Conservation (phyloP, 2,113 vertebrate genomes). For the Urocolius indicus region DNA sequence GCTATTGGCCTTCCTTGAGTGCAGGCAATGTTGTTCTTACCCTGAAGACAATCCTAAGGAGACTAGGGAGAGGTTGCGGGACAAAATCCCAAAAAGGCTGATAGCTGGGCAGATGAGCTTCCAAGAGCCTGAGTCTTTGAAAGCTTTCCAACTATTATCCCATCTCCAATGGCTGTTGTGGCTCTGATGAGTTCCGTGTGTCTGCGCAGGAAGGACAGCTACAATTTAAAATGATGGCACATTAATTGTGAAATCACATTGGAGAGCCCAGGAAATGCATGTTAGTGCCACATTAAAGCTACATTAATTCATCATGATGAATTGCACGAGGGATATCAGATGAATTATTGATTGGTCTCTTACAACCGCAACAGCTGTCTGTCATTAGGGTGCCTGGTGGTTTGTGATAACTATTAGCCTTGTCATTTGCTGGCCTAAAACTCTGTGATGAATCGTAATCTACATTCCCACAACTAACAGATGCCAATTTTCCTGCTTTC, state of each 20-base stretch:
- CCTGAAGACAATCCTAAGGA: not conserved
- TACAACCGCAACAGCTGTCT: conserved; percentile 37
- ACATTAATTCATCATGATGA: conserved; percentile 15
- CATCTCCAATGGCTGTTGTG: not conserved
- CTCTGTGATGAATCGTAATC: not conserved
- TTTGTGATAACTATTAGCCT: conserved; percentile 12
- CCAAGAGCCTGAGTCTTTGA: not conserved
- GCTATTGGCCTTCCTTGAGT: fast-evolving
- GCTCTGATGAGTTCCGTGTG: not conserved
- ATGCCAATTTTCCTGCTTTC: not conserved
- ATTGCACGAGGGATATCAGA: conserved; percentile 16
- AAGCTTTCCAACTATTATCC: not conserved
- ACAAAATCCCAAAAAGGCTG: not conserved
- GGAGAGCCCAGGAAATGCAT: conserved; percentile 27
- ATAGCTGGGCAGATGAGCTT: not conserved
- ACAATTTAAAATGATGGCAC: not conserved
- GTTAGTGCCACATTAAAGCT: conserved; percentile 50
- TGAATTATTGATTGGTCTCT: conserved; percentile 54
- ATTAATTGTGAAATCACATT: not conserved
- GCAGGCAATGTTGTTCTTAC: not conserved
- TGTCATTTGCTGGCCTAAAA: not conserved
- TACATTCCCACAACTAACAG: not conserved
- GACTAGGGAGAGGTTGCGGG: not conserved
- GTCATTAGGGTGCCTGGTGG: not conserved
- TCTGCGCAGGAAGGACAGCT: conserved; percentile 9